Percentiles rank a stretch among this genome's conserved stretches.
phyloP scores from a whole-genome alignment of 2,113 vertebrate genomes.

The Stegostoma tigrinum region DNA sequence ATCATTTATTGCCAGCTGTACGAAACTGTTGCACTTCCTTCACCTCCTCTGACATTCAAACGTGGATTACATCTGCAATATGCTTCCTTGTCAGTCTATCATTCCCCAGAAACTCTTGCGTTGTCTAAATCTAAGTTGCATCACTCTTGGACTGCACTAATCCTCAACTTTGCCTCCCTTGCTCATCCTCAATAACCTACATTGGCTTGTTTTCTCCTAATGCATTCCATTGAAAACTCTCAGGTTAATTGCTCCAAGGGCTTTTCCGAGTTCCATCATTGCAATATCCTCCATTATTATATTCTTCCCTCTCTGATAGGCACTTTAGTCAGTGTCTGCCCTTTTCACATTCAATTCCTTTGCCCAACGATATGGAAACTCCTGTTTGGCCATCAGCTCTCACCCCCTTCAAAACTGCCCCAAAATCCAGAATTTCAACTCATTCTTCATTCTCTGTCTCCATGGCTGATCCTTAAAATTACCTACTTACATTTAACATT shows the following conservation, averaged over 20 bases:
- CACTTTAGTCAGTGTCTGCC: neutral
- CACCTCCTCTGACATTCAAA: neutral
- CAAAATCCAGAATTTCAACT: neutral
- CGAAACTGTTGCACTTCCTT: neutral
- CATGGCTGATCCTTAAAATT: neutral
- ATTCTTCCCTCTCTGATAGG: no score
- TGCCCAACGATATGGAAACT: neutral
- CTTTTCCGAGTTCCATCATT: neutral
- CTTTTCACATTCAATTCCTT: neutral
- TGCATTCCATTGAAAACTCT: neutral
- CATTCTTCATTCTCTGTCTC: neutral
- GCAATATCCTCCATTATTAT: neutral
- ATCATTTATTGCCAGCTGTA: neutral
- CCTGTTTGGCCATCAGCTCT: neutral
- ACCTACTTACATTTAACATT: neutral
- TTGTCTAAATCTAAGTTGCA: neutral
- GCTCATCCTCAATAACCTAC: neutral
- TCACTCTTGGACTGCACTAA: neutral
- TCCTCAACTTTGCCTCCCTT: neutral
- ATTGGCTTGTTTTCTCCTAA: neutral
- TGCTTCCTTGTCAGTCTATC: neutral
- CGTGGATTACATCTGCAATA: neutral
- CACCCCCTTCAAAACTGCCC: neutral
- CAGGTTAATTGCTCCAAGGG: neutral
- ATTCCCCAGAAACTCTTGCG: neutral